Evolutionary conservation across 2,888 invertebrate genomes (phyloP).

Genomic region (Dinocampus coccinellae): DNA sequence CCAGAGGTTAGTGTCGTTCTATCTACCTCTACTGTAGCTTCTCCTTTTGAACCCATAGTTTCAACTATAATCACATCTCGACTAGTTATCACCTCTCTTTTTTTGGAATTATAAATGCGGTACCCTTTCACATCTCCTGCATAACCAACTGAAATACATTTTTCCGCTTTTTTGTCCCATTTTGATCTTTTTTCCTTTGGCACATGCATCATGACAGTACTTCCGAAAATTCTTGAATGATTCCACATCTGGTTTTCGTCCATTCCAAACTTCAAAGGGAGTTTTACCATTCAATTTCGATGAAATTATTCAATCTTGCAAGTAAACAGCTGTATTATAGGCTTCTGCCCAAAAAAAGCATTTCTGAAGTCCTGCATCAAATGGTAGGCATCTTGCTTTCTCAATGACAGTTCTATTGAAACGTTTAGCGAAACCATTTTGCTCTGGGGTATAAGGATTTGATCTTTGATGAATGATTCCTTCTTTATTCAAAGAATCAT

Average conservation of each 20-base stretch:
- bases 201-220: background rate
- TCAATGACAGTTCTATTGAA: slow-evolving; percentile 45
- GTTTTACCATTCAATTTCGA: slow-evolving; percentile 5
- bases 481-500: background rate
- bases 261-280: slow-evolving; percentile 3
- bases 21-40: no score
- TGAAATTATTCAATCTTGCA: slow-evolving; percentile 17
- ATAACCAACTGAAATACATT: background rate
- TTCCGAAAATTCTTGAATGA: slow-evolving; percentile 9
- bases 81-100: background rate
- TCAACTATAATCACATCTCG: background rate
- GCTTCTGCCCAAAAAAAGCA: slow-evolving; percentile 29
- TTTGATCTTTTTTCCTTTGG: background rate
- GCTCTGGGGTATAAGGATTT: slow-evolving; percentile 42
- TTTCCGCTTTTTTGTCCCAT: background rate
- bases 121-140: background rate
- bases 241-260: background rate
- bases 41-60: no score
- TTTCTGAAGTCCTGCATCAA: slow-evolving; percentile 32
- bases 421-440: slow-evolving; percentile 45
- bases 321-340: slow-evolving; percentile 27
- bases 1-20: no score
- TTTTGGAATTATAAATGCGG: background rate
- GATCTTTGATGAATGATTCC: slow-evolving; percentile 42
- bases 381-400: slow-evolving; percentile 43